phyloP scores from a whole-genome alignment of 1,140 invertebrate species.

The Drosophila sturtevanti region DNA sequence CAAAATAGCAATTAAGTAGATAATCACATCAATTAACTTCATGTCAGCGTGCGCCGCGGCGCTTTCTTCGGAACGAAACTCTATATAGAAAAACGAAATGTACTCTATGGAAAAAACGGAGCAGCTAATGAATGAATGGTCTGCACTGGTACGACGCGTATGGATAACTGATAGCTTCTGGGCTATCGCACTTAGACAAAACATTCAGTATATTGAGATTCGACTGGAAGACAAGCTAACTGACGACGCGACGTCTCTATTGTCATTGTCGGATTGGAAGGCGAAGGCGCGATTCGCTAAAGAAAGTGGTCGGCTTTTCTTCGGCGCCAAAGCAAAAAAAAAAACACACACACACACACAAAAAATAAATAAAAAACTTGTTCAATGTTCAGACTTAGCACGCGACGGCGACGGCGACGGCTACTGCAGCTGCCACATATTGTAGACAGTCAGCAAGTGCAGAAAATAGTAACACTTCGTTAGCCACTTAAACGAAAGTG shows the following conservation, averaged over 20 bases:
- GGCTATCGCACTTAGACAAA: conserved; percentile 33
- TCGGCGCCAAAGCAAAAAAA: conserved; percentile 13
- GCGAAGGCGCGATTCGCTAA: conserved; percentile 27
- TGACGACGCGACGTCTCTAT: conserved; percentile 20
- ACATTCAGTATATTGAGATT: conserved; percentile 44
- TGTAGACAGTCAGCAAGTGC: conserved; percentile 36
- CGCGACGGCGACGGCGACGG: conserved; percentile 52
- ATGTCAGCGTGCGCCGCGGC: conserved; percentile 71
- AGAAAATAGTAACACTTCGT: conserved; percentile 19
- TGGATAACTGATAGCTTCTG: conserved; percentile 56
- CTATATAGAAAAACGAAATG: conserved; percentile 28
- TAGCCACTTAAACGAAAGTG: conserved; percentile 62
- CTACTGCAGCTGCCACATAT: conserved; percentile 34
- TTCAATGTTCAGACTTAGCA: conserved; percentile 54
- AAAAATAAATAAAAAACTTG: conserved; percentile 46
- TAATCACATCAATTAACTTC: conserved; percentile 82
- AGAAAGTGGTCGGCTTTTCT: conserved; percentile 74
- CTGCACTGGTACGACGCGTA: conserved; percentile 70
- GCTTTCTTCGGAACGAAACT: conserved; percentile 56
- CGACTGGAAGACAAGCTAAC: conserved; percentile 39
- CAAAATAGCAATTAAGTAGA: conserved; percentile 78
- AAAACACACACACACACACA: conserved; percentile 3
- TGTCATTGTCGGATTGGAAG: conserved; percentile 30
- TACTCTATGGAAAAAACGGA: conserved; percentile 29
- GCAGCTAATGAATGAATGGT: conserved; percentile 44